These are phyloP conservation scores for Aphis gossypii DNA, from an alignment of 1,140 invertebrate genomes.

Conservation along the genomic window DNA sequence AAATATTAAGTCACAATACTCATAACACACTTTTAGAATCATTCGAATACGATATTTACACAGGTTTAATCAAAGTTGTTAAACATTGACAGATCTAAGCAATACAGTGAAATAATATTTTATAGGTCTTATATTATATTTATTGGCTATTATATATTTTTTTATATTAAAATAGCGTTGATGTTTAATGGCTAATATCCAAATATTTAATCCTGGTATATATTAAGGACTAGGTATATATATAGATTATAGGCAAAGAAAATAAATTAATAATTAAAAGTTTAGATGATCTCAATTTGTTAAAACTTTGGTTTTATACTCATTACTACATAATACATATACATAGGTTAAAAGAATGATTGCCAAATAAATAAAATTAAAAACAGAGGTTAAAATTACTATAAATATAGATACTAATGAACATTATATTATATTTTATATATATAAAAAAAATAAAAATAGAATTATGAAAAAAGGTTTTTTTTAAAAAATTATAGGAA, in stretches of 20 bases:
- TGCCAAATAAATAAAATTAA: no score
- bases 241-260: no score
- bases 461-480: not conserved
- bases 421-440: no score
- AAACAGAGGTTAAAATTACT: no score
- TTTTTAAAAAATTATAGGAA: not conserved
- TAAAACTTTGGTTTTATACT: no score
- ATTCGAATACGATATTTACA: not conserved
- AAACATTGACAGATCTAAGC: not conserved
- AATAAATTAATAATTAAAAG: no score
- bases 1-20: not conserved
- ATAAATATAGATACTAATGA: not conserved
- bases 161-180: not conserved
- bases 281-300: no score
- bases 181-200: no score
- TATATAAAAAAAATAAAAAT: not conserved
- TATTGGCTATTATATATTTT: no score
- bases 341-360: not conserved
- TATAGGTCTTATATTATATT: not conserved
- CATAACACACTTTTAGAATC: not conserved
- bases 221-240: no score
- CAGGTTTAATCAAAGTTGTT: constrained; percentile 28
- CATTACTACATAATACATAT: not conserved
- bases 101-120: not conserved
- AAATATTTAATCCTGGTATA: no score